phyloP scores from a whole-genome alignment of 2,888 invertebrate species.

The Oscheius myriophilus region DNA sequence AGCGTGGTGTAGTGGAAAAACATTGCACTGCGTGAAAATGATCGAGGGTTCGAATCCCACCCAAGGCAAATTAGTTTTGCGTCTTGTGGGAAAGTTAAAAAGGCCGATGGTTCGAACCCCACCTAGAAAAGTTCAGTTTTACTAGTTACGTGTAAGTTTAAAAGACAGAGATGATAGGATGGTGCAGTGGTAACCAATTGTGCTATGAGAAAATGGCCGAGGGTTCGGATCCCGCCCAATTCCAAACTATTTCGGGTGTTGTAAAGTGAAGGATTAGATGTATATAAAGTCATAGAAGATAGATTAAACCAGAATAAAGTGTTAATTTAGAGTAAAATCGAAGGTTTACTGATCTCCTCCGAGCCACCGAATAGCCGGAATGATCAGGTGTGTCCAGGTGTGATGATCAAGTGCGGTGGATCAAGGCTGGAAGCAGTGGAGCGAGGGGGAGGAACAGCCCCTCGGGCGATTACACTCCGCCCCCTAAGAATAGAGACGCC shows the following conservation, averaged over 20 bases:
- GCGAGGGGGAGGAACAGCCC: constrained; percentile 28
- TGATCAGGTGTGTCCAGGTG: constrained; percentile 6
- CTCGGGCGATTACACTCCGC: constrained; percentile 19
- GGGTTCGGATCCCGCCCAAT: no score
- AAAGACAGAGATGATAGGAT: no score
- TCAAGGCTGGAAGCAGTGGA: constrained; percentile 12
- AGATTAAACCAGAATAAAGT: not conserved
- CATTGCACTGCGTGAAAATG: no score
- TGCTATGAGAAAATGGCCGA: no score
- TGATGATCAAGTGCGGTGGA: constrained; percentile 22
- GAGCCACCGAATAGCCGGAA: not conserved
- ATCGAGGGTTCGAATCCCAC: no score
- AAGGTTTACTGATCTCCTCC: not conserved
- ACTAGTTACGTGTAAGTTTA: no score
- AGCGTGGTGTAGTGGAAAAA: no score
- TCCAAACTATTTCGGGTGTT: not conserved
- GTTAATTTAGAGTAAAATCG: no score
- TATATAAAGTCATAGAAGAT: not conserved
- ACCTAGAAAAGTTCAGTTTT: no score
- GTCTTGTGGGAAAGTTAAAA: not conserved
- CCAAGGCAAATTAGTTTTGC: not conserved
- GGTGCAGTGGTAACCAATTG: no score
- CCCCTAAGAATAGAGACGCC: constrained; percentile 29
- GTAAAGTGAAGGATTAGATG: not conserved
- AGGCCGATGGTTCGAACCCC: no score